Evolutionary conservation across 1,140 invertebrate genomes (phyloP).

Genomic region (Bicyclus anynana): DNA sequence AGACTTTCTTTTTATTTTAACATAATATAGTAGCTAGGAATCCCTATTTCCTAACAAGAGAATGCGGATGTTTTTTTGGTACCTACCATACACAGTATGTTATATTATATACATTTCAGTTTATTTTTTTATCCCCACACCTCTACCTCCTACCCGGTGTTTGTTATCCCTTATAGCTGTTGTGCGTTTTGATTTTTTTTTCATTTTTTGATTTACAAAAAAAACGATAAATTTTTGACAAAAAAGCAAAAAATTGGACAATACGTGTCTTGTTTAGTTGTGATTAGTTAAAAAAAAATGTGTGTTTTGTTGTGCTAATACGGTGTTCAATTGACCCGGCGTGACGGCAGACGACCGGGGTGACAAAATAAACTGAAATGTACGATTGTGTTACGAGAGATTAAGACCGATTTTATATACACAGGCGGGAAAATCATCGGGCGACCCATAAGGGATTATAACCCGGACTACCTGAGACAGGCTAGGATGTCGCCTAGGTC

Average conservation of each 20-base stretch:
- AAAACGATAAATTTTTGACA: neutral
- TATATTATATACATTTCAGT: slow-evolving; percentile 76
- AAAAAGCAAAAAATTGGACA: too few species aligned
- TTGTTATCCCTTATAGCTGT: slow-evolving; percentile 49
- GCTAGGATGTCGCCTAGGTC: slow-evolving; percentile 60
- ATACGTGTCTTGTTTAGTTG: slow-evolving; percentile 2
- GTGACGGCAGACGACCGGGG: slow-evolving; percentile 38
- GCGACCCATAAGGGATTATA: slow-evolving; percentile 68
- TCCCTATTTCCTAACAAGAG: slow-evolving; percentile 55
- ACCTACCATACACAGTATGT: slow-evolving; percentile 45
- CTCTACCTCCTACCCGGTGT: slow-evolving; percentile 49
- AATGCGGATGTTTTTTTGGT: slow-evolving; percentile 59
- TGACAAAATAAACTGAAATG: slow-evolving; percentile 73
- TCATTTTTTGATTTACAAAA: slow-evolving; percentile 27
- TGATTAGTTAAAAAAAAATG: neutral
- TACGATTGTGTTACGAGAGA: slow-evolving; percentile 37
- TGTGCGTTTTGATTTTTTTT: slow-evolving; percentile 36
- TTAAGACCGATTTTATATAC: slow-evolving; percentile 41
- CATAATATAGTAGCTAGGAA: slow-evolving; percentile 37
- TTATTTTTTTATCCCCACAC: slow-evolving; percentile 67
- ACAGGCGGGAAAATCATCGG: slow-evolving; percentile 63
- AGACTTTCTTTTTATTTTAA: slow-evolving; percentile 24
- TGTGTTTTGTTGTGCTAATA: slow-evolving; percentile 53
- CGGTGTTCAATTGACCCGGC: slow-evolving; percentile 45
- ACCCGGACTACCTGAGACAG: slow-evolving; percentile 58